Percentiles rank a stretch among this genome's conserved stretches.
phyloP scores from a whole-genome alignment of 2,113 vertebrate genomes.

The Anarhynchus alexandrinus region DNA sequence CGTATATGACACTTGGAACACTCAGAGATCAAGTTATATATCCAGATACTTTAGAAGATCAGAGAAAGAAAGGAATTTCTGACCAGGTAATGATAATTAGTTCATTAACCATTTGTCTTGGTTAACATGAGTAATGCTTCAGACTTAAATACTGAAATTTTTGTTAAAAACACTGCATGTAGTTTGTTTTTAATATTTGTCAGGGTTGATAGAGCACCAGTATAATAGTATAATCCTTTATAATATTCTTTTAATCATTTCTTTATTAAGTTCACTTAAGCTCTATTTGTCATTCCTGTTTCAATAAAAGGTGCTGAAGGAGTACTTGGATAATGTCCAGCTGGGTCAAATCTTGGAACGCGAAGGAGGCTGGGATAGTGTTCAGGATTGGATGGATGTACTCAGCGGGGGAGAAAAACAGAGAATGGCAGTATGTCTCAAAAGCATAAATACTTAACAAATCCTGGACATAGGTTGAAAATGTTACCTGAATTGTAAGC shows the following conservation, averaged over 20 bases:
- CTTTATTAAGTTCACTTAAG: background rate
- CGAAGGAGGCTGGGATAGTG: constrained; percentile 90
- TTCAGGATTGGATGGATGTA: constrained; percentile 99
- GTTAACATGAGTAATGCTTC: background rate
- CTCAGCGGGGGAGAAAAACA: constrained; percentile 98
- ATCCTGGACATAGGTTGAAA: background rate
- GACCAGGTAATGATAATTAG: constrained; percentile 79
- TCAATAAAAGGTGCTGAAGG: constrained; percentile 89
- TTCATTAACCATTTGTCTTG: background rate
- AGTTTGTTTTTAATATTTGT: background rate
- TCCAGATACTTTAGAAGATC: constrained; percentile 90
- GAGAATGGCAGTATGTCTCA: constrained; percentile 90
- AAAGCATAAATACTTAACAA: background rate
- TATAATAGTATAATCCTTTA: background rate
- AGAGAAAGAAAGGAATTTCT: constrained; percentile 89
- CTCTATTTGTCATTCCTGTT: constrained; percentile 15
- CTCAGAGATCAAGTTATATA: constrained; percentile 98
- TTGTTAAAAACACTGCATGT: background rate
- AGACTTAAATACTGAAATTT: background rate
- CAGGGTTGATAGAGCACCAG: background rate
- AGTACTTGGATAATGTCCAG: constrained; percentile 95
- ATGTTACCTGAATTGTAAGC: background rate
- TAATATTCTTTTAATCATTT: background rate
- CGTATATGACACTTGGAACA: constrained; percentile 96
- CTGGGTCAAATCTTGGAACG: constrained; percentile 91